A percentile compares a stretch with the other conserved stretches of the same genome.
Evolutionary conservation across 2,888 invertebrate species (phyloP).

Genomic region (Drosophila percnosoma): DNA sequence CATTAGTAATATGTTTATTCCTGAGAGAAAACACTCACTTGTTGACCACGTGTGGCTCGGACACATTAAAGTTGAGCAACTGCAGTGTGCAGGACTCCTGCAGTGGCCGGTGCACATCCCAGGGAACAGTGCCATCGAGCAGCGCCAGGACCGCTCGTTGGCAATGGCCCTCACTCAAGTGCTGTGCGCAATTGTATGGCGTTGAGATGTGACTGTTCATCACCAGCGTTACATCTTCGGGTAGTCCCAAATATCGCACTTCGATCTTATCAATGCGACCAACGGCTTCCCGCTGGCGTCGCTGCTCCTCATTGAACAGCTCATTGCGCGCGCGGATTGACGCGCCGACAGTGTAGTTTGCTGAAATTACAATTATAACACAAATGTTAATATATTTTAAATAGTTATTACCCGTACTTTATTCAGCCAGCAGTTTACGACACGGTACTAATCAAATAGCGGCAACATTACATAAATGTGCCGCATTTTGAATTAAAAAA

Average conservation of each 20-base stretch:
- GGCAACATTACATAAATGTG: conserved; percentile 60
- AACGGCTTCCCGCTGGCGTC: conserved; percentile 89
- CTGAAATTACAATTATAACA: conserved; percentile 24
- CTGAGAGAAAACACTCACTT: conserved; percentile 67
- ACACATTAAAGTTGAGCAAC: conserved; percentile 86
- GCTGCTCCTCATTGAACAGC: conserved; percentile 91
- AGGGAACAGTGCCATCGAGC: conserved; percentile 90
- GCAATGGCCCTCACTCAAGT: conserved; percentile 90
- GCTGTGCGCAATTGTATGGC: conserved; percentile 95
- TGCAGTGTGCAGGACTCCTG: conserved; percentile 87
- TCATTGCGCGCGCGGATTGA: conserved; percentile 87
- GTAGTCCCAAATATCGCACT: conserved; percentile 91
- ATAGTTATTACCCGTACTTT: background rate
- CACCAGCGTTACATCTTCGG: conserved; percentile 90
- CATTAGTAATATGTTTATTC: background rate
- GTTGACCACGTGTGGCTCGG: conserved; percentile 84
- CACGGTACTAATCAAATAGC: background rate
- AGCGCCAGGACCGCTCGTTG: conserved; percentile 92
- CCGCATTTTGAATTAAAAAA: conserved; percentile 4
- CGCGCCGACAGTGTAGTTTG: conserved; percentile 25
- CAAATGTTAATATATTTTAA: background rate
- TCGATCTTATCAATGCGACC: conserved; percentile 96
- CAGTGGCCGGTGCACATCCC: conserved; percentile 97
- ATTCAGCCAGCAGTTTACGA: background rate
- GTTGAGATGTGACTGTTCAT: conserved; percentile 98